Base-by-base conservation (phyloP, 1,140 invertebrate genomes). In the Zophobas morio region DNA sequence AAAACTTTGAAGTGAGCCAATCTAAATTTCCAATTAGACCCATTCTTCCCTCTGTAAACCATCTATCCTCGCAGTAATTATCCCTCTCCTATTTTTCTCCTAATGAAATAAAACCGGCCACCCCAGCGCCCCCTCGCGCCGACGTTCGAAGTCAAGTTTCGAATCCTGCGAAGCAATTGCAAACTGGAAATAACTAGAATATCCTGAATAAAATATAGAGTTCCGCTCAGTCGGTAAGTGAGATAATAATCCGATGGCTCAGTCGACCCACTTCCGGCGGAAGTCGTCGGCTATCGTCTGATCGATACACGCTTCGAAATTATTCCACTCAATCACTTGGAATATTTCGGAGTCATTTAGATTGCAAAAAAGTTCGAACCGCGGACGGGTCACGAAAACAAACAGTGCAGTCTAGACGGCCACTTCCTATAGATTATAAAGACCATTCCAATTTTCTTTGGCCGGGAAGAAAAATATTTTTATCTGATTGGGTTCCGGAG, bases 181-280 rank as follows among this genome's bases (percentile, higher is more conserved):
- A 70, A 78, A 78, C 56, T 79, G 78, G 79, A 81, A 81, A 81
- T 81, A 78, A 80, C 80, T 81, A 77, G 80, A 81, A 81, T 81
- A 81, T 80, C 79, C 77, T 81, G 78, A 80, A 81, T 81, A 81
- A 81, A 81, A 81, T 80, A 81, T 81, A 78, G 72, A 76, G 56
- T 78, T 80, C 78, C 76, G 76, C 76, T 78, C 74, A 74, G 75
- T 76, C 73, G 74, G 78, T 79, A 79, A 79, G 78, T 79, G 74
- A 79, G 78, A 79, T 79, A 79, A 79, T 79, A 77, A 77, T 79
- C 78, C 75, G 74, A 77, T 74, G 71, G 78, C 74, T 79, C 74
- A 70, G 74, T 72, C 78, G 78, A 79, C 74, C 78, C 74, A 79
- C 70, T 79, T 79, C 74, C 78, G 66, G 1, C 66, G 78, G 77